A percentile compares a stretch with the other conserved stretches of the same genome.
Conservation (phyloP, 2,113 vertebrate species). For the Burhinus bistriatus region DNA sequence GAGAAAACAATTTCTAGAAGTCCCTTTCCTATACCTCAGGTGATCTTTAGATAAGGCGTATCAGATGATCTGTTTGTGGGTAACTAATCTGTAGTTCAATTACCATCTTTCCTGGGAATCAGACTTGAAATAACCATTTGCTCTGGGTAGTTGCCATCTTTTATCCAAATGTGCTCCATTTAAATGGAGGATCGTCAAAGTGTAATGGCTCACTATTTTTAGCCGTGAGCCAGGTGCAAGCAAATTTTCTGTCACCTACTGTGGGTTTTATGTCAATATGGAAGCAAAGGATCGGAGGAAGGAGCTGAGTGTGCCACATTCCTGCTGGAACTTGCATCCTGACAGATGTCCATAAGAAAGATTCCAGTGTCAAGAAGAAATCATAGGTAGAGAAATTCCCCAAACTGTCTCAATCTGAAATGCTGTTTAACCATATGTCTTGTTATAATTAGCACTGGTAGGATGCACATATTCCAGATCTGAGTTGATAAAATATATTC, state of each 20-base stretch:
- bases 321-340: constrained; percentile 36
- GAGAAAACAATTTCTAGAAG: not conserved
- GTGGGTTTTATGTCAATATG: constrained; percentile 37
- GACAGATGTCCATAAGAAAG: constrained; percentile 50
- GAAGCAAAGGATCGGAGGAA: constrained; percentile 30
- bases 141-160: constrained; percentile 13
- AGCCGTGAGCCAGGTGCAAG: constrained; percentile 28
- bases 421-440: constrained; percentile 56
- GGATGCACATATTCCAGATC: constrained; percentile 41
- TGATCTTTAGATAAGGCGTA: not conserved
- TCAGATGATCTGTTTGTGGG: not conserved
- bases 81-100: not conserved
- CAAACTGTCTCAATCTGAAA: constrained; percentile 48
- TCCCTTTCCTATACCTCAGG: not conserved
- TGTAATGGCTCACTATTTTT: constrained; percentile 52
- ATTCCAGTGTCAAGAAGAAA: constrained; percentile 49
- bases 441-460: constrained; percentile 33
- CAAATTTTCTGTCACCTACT: constrained; percentile 51
- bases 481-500: constrained; percentile 60
- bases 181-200: constrained; percentile 9
- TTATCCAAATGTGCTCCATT: not conserved
- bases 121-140: constrained; percentile 20
- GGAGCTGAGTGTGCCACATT: constrained; percentile 5
- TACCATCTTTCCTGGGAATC: not conserved
- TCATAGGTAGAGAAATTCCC: constrained; percentile 55